These are phyloP conservation scores for Itoplectis maculator DNA, from an alignment of 2,888 invertebrate genomes.

Conservation along the genomic window DNA sequence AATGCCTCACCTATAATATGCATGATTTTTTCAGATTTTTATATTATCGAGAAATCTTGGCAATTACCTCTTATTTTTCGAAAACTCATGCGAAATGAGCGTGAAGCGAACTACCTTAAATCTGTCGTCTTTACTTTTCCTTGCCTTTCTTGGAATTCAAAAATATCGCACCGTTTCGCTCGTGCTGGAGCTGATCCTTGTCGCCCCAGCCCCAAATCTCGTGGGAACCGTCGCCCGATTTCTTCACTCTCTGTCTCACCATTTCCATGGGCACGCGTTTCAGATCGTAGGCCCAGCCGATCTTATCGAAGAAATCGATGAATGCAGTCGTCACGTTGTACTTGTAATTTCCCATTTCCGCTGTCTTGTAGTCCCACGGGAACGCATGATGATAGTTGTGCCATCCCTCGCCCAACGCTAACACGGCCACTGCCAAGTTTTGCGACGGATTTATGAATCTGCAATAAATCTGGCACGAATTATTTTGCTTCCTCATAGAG, in stretches of 20 bases:
- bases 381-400: conserved; percentile 88
- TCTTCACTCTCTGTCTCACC: conserved; percentile 88
- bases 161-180: conserved; percentile 75
- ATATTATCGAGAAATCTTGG: too few species aligned
- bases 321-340: conserved; percentile 86
- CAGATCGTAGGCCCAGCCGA: conserved; percentile 95
- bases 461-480: too few species aligned
- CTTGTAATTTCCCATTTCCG: conserved; percentile 89
- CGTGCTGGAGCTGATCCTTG: conserved; percentile 82
- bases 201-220: conserved; percentile 89
- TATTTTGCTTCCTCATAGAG: too few species aligned
- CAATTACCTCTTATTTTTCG: too few species aligned
- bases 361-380: conserved; percentile 88
- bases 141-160: conserved; percentile 67
- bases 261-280: conserved; percentile 91
- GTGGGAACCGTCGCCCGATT: conserved; percentile 91
- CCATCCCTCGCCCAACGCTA: conserved; percentile 85
- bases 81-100: too few species aligned
- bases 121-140: conserved; percentile 49
- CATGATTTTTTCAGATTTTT: too few species aligned
- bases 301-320: conserved; percentile 89
- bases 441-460: conserved; percentile 92
- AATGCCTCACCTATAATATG: too few species aligned
- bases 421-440: conserved; percentile 86
- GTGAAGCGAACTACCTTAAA: too few species aligned